Evolutionary conservation across 2,888 invertebrate species (phyloP), one percentile per base, ranked within the genome.

Genomic region (Polydrusus cervinus): DNA sequence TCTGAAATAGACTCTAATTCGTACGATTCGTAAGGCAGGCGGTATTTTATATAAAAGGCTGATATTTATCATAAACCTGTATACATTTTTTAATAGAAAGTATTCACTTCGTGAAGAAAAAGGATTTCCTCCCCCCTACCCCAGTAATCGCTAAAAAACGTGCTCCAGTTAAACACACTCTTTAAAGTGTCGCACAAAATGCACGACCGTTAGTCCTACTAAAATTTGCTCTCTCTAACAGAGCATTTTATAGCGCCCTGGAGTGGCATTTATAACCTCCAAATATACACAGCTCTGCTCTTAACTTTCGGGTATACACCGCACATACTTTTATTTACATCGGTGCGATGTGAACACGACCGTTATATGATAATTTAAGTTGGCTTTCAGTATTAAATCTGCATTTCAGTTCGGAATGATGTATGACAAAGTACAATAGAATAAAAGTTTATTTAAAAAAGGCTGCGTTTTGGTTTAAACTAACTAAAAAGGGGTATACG

Each of bases 161-260:
- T 34, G 34, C 10, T 10, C 34, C 3, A 34, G 6, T 43, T 47
- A 16, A 47, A 47, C 14, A 51, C 20, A 20, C 16, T 13, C 51
- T 51, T 51, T 11, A 20, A 16, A 51, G 10, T 51, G 51, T 51
- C 51, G 9, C 51, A 20, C 20, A 51, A 3, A 20, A 20, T 20
- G 16, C 20, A 51, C 16, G 11, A 9, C 51, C 18, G 66, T 66
- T 49, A 71, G 62, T 71, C 62, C 47, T 49, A 40, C 14, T 55
- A 65, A 47, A 57, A 57, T 61, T 11, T 20, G 40, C 45, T 40
- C 16, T 55, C 38, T 34, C 40, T 10, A 13, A 38, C 25, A 49
- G 51, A 62, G 34, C 60, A 64, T 68, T 74, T 74, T 74, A 74
- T 74, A 13, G 69, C 62, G 60, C 74, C 64, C 74, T 43, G 43